Percentiles rank a stretch among this genome's conserved stretches.
Conservation (phyloP, 37 sponge, comb jelly and placozoan species). For the Cliona cf. orientalis region DNA sequence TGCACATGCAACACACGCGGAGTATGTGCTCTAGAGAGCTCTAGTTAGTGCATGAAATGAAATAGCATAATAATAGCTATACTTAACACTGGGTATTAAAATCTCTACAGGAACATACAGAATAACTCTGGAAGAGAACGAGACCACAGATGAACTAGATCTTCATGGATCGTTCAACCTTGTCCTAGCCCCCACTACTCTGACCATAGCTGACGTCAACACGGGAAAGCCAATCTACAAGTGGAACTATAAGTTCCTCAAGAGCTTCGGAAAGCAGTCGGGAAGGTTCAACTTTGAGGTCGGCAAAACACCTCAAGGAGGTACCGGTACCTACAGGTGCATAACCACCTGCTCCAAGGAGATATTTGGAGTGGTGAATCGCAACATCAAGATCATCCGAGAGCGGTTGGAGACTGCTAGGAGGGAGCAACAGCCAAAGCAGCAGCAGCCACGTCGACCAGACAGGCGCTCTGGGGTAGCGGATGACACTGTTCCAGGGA, state of each 20-base stretch:
- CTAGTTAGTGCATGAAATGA: too few species aligned
- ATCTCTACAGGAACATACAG: constrained; percentile 38
- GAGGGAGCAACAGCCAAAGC: not conserved
- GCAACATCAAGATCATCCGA: constrained; percentile 56
- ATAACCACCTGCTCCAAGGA: constrained; percentile 50
- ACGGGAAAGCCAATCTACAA: constrained; percentile 17
- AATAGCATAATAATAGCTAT: not conserved
- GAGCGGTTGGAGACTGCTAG: not conserved
- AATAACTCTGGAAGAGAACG: constrained; percentile 54
- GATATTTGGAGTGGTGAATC: constrained; percentile 66
- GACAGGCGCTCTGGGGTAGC: constrained; percentile 6
- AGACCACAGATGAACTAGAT: constrained; percentile 29
- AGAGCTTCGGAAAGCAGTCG: constrained; percentile 57
- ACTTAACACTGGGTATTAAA: not conserved
- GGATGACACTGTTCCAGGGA: not conserved
- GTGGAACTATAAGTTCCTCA: constrained; percentile 59
- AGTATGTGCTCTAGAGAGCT: too few species aligned
- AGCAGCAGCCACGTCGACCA: not conserved
- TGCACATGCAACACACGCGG: too few species aligned
- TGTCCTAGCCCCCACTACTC: constrained; percentile 8
- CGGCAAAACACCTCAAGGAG: constrained; percentile 33
- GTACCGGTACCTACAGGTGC: constrained; percentile 31
- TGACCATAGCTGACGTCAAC: constrained; percentile 31
- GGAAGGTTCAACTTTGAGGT: constrained; percentile 61
- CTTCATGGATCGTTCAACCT: constrained; percentile 53